These are phyloP conservation scores for Pristionchus japonicus DNA, from an alignment of 2,888 invertebrate species.

Conservation along the genomic window DNA sequence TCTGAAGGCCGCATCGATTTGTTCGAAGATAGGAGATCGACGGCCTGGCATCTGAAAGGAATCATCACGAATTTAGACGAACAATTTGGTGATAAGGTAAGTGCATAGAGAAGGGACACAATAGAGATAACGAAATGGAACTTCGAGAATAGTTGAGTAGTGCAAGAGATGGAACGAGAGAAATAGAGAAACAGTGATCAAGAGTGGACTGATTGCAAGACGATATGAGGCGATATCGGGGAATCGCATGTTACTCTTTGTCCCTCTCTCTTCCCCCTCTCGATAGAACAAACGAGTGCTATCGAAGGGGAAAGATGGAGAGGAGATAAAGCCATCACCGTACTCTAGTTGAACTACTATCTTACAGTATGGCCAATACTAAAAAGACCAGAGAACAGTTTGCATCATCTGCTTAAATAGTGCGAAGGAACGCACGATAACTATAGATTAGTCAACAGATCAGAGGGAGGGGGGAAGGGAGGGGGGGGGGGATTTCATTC, in stretches of 20 bases:
- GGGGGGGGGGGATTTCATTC: neutral
- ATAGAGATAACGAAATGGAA: neutral
- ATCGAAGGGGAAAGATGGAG: neutral
- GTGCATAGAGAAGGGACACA: neutral
- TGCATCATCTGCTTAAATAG: neutral
- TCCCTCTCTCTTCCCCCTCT: neutral
- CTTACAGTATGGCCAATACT: too few relatives aligned
- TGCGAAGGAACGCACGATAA: neutral
- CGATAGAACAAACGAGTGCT: neutral
- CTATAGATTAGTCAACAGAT: neutral
- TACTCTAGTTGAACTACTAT: neutral
- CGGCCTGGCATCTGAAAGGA: slow-evolving; percentile 42
- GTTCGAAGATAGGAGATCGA: slow-evolving; percentile 57
- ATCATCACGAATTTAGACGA: neutral
- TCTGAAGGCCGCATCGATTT: slow-evolving; percentile 56
- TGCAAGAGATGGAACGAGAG: neutral
- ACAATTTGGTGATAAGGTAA: neutral
- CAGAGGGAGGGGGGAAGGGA: neutral
- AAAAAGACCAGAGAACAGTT: neutral
- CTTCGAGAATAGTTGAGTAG: neutral
- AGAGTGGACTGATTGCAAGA: slow-evolving; percentile 22
- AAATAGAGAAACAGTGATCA: neutral
- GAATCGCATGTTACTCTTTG: slow-evolving; percentile 15
- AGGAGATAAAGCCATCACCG: neutral
- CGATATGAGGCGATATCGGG: slow-evolving; percentile 29